Evolutionary conservation across 1,140 invertebrate species (phyloP).

Genomic region (Drosophila guanche): DNA sequence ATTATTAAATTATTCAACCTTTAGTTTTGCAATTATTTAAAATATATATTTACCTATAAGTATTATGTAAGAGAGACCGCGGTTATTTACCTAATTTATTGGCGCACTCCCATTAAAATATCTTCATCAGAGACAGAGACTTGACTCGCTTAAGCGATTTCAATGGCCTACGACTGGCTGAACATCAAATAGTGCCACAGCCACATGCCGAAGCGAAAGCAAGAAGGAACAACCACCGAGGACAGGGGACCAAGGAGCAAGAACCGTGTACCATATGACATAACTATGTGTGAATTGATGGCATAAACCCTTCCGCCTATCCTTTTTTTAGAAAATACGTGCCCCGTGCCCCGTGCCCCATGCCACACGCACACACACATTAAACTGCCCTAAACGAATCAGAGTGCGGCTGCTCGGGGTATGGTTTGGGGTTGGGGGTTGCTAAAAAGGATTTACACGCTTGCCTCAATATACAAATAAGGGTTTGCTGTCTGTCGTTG

Average conservation of each 20-base stretch:
- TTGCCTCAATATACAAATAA: constrained; percentile 80
- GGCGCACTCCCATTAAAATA: constrained; percentile 42
- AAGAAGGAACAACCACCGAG: constrained; percentile 28
- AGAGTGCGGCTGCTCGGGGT: constrained; percentile 28
- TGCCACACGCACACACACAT: too few species aligned
- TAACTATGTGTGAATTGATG: constrained; percentile 81
- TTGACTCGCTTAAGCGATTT: constrained; percentile 42
- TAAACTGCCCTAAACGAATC: constrained; percentile 61
- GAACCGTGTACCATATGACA: constrained; percentile 62
- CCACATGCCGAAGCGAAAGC: constrained; percentile 7
- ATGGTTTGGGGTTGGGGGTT: constrained; percentile 28
- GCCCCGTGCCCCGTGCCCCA: too few species aligned
- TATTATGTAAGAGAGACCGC: neutral
- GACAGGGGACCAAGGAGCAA: too few species aligned
- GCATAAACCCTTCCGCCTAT: constrained; percentile 66
- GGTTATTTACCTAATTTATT: constrained; percentile 42
- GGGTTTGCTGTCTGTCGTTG: constrained; percentile 47
- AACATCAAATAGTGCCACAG: constrained; percentile 33
- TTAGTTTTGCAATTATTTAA: too few species aligned
- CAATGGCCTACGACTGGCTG: constrained; percentile 45
- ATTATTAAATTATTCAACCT: too few species aligned
- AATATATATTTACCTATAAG: too few species aligned
- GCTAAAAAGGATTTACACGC: constrained; percentile 74
- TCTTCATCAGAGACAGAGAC: constrained; percentile 33
- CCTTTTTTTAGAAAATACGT: constrained; percentile 6